Evolutionary conservation across 2,888 invertebrate genomes (phyloP).

Genomic region (Drosophila atroscutellata): DNA sequence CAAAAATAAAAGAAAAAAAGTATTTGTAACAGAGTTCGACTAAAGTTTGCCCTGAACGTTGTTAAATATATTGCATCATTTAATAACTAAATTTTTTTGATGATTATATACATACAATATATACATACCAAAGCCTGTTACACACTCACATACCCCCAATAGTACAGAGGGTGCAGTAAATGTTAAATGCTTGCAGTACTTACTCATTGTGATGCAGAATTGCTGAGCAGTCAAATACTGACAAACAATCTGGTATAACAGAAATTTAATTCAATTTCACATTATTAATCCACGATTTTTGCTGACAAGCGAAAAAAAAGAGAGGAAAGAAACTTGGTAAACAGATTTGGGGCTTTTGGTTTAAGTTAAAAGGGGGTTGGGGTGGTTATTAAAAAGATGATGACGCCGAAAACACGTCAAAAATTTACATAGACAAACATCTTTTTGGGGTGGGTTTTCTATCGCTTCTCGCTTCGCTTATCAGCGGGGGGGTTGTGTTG

Average conservation of each 20-base stretch:
- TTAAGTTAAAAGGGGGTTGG: neutral
- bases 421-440: slow-evolving; percentile 2
- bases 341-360: slow-evolving; percentile 44
- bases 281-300: slow-evolving; percentile 64
- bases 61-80: neutral
- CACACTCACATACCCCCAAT: neutral
- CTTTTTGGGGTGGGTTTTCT: slow-evolving; percentile 26
- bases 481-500: neutral
- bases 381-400: neutral
- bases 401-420: neutral
- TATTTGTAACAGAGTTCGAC: neutral
- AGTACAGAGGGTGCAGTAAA: neutral
- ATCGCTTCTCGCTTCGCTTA: slow-evolving; percentile 15
- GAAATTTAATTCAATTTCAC: slow-evolving; percentile 70
- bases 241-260: slow-evolving; percentile 4
- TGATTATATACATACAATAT: neutral
- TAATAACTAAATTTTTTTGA: neutral
- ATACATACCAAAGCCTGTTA: neutral
- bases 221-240: slow-evolving; percentile 14
- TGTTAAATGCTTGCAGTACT: neutral
- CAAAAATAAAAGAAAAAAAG: neutral
- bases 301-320: slow-evolving; percentile 47
- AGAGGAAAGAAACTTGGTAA: slow-evolving; percentile 43
- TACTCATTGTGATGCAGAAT: slow-evolving; percentile 5
- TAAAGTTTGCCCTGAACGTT: too few relatives aligned